Evolutionary conservation across 2,797 vertebrate species (phyloP).

Genomic region (Periophthalmus magnuspinnatus): DNA sequence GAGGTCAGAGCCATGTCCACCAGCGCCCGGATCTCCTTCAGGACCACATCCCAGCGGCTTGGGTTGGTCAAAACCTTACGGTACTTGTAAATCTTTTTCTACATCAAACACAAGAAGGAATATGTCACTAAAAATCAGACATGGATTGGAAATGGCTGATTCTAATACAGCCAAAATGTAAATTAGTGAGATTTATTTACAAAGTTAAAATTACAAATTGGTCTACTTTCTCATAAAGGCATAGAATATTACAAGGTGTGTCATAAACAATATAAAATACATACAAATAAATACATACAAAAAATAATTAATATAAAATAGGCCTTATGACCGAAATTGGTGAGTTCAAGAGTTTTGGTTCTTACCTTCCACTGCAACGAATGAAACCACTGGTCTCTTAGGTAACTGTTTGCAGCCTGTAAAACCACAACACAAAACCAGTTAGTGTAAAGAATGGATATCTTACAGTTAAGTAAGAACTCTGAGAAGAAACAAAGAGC

Average conservation of each 20-base stretch:
- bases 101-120: slow-evolving; percentile 18
- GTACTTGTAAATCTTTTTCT: slow-evolving; percentile 99
- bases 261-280: not conserved
- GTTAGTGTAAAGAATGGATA: not conserved
- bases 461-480: not conserved
- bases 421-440: slow-evolving; percentile 25
- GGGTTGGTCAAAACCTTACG: slow-evolving; percentile 97
- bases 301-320: not conserved
- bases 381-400: slow-evolving; percentile 99
- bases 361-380: slow-evolving; percentile 99
- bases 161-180: not conserved
- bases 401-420: slow-evolving; percentile 98
- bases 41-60: slow-evolving; percentile 95
- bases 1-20: slow-evolving; percentile 98
- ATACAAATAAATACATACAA: not conserved
- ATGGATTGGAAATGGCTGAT: not conserved
- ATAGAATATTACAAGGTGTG: too few species aligned
- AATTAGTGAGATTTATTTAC: not conserved
- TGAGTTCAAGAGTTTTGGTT: slow-evolving; percentile 5
- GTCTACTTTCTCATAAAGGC: not conserved
- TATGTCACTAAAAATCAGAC: not conserved
- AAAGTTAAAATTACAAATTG: not conserved
- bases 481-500: not conserved
- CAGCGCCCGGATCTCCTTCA: slow-evolving; percentile 96
- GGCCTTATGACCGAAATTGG: not conserved